Base-by-base conservation (phyloP, 2,113 vertebrate species). In the Anser brachyrhynchus region DNA sequence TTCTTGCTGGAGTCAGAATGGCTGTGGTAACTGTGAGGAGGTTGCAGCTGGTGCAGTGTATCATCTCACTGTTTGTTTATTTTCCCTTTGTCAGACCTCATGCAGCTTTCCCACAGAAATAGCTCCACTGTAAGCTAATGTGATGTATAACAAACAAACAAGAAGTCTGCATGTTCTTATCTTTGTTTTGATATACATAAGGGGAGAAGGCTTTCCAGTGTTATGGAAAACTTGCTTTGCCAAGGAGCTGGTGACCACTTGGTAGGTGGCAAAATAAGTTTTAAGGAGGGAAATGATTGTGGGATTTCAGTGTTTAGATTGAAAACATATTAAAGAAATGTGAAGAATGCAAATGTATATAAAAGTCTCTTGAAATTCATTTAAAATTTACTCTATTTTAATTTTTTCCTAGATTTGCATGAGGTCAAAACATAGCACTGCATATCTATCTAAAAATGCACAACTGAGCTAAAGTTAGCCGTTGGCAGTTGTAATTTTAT, bases 21-120 rank as follows among this genome's bases (percentile, higher is more conserved):
- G 51, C 84, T 85, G 54, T 58, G 4, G 55, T 91, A 69, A 77
- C 82, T 78, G 61, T 61, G 67, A 64, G 95, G 69, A 90, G 91
- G 69, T 96, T 93, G 84, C 79, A 88, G 91, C 86, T 97, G 91
- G 84, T 92, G 81, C 77, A 67, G 92, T 41, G 37, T 73, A 28
- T 94, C 78, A 35, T 94, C 79, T 95, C 94, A 74, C 81, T 94
- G 41, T 59, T 90, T 83, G 79, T 95, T 96, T 97, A 85, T 96
- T 96, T 96, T 95, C 58, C 75, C 70, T 92, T 91, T 77, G 74
- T 66, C 82, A 96, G 95, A 94, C 89, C 87, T 95, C 84, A 74
- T 91, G 92, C 65, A 87, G 90, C 82, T 97, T 96, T 97, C 96
- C 95, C 91, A 93, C 91, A 94, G 95, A 95, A 96, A 86, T 90